A percentile compares a stretch with the other conserved stretches of the same genome.
phyloP scores from a whole-genome alignment of 2,113 vertebrate genomes.

The Turnix velox region DNA sequence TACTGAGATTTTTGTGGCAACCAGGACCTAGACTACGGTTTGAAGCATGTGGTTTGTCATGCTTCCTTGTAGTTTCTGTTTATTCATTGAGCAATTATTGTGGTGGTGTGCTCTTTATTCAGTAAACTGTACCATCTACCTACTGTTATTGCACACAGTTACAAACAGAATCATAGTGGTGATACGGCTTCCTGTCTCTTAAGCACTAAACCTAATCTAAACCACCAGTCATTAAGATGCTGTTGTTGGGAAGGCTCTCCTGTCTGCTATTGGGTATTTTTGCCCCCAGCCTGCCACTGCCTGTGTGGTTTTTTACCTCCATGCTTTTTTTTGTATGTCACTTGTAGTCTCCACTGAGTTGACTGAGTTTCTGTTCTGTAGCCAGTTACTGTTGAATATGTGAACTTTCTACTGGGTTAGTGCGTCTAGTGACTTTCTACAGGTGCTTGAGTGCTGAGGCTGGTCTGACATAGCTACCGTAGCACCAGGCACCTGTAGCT shows the following conservation, averaged over 20 bases:
- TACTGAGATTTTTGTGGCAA: background rate
- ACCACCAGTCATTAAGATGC: background rate
- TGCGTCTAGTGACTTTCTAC: background rate
- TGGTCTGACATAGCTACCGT: background rate
- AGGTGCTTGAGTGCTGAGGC: background rate
- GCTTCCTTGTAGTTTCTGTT: background rate
- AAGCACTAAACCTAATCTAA: background rate
- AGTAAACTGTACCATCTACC: background rate
- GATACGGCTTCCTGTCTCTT: background rate
- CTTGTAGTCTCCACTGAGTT: background rate
- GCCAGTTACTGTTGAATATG: background rate
- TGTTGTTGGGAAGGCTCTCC: rapidly evolving
- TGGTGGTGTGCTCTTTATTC: background rate
- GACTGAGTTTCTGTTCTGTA: background rate
- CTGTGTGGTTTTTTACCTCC: background rate
- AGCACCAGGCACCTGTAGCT: background rate
- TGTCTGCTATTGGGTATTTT: background rate
- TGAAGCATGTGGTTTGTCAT: background rate
- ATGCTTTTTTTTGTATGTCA: background rate
- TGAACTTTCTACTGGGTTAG: background rate
- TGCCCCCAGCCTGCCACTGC: background rate
- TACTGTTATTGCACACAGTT: too few species aligned
- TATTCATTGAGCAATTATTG: background rate
- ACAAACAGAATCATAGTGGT: background rate
- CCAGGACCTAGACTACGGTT: background rate